These are phyloP conservation scores for Zosterops hypoxanthus DNA, from an alignment of 2,113 vertebrate species.

Conservation along the genomic window DNA sequence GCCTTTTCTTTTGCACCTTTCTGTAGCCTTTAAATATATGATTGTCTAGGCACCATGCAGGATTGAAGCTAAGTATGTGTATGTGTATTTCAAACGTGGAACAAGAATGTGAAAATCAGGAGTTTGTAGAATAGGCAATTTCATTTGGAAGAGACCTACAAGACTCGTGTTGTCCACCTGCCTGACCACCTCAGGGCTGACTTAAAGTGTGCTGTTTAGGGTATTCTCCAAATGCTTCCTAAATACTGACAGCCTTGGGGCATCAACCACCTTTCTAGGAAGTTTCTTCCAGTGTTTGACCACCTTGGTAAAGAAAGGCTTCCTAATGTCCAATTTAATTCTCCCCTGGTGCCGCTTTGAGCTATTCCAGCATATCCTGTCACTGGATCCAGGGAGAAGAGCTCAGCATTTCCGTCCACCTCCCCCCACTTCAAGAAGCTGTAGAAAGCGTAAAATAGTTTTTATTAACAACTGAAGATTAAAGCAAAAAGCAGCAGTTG, in stretches of 20 bases:
- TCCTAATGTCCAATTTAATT: background rate
- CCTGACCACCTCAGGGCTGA: background rate
- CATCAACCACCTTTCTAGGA: background rate
- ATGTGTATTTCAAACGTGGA: background rate
- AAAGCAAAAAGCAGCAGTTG: slow-evolving; percentile 38
- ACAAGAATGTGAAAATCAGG: background rate
- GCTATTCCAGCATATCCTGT: accelerated
- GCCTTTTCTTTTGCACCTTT: background rate
- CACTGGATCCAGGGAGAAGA: background rate
- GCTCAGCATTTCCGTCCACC: background rate
- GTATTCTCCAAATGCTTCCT: background rate
- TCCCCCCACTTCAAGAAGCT: background rate
- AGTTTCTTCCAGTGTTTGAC: background rate
- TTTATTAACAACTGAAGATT: background rate
- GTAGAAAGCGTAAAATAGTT: background rate
- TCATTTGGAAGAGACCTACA: background rate
- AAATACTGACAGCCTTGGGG: background rate
- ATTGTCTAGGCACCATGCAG: background rate
- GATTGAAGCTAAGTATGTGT: background rate
- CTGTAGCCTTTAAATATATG: background rate
- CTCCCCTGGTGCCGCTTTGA: background rate
- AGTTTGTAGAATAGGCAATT: background rate
- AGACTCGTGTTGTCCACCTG: background rate
- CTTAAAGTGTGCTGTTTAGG: background rate
- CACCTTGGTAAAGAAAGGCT: background rate